Conservation (phyloP, 2,797 vertebrate species). For the Lepilemur ruficaudatus region DNA sequence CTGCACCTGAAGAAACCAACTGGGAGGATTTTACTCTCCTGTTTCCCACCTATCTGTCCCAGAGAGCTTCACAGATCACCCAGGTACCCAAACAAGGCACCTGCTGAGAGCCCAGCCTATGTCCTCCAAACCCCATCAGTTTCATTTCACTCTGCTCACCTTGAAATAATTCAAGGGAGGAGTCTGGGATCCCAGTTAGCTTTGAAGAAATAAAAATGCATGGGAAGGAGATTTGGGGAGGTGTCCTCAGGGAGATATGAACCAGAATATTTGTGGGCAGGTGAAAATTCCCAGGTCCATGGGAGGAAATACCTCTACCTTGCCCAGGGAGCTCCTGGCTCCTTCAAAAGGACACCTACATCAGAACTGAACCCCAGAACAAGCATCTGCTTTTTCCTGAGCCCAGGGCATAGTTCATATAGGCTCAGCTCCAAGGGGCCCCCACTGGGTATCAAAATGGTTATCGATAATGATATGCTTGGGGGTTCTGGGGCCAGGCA, state of each 20-base stretch:
- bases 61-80: background rate
- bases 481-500: background rate
- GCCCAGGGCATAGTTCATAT: background rate
- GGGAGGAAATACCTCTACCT: background rate
- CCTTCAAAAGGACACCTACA: background rate
- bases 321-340: too few species aligned
- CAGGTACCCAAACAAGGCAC: rapidly evolving
- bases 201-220: background rate
- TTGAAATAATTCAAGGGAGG: background rate
- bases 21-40: rapidly evolving
- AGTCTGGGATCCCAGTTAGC: background rate
- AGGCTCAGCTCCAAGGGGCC: background rate
- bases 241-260: background rate
- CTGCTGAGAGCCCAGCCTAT: background rate
- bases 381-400: background rate
- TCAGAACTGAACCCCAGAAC: background rate
- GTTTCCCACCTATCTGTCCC: background rate
- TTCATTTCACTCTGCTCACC: background rate
- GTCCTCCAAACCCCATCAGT: background rate
- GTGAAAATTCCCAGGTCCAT: background rate
- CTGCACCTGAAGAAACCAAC: background rate
- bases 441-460: too few species aligned
- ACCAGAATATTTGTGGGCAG: background rate
- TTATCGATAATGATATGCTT: rapidly evolving
- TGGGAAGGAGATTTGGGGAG: background rate